Base-by-base conservation (phyloP, 1,140 invertebrate species). In the Drosophila bipectinata region DNA sequence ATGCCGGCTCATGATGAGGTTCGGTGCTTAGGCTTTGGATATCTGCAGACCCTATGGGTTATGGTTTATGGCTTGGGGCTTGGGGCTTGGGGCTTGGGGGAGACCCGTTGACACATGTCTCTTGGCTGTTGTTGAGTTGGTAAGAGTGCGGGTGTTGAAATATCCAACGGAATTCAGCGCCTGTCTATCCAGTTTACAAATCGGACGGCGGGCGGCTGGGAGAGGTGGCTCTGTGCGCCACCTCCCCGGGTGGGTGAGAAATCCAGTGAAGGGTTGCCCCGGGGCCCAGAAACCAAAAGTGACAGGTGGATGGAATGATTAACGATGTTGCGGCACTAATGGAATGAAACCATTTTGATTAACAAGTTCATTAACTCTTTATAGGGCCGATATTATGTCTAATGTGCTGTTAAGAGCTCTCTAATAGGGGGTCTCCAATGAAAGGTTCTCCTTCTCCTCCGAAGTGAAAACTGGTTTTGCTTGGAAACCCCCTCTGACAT, bases 131-230 rank as follows among this genome's bases (percentile, higher is more conserved):
- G 21, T 21, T 21, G 21, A 32, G 52, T 34, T 73, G 77, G 62
- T 82, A 77, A 68, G 60, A 69, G 56, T 55, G 74, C 68, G 77
- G 82, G 69, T 85, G 81, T 85, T 78, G 82, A 85, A 85, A 85
- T 57, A 18, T 32, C 32, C 49, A 53, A 73, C 60, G 60, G 54
- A 47, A 74, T 48, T 72, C 72, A 58, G 30, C 52, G 58, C 68
- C 67, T 60, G 61, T 61, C 61, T 55, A 61, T 59, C 51, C 68
- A 62, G 68, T 71, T 21, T 21, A 21, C 21, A 21, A 21, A 21
- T 21, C 37, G 10, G 37, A 12, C 37, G 37, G 37, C 37, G 21
- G 21, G 21, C 21, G 21, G 21, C 3, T 21, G 21, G 21, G 21
- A 1, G 18, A 18, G 18, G 18, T 18, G 18, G 18, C 18, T 18